Conservation (phyloP, 1,140 invertebrate genomes). For the Pseudomyrmex cubaensis region DNA sequence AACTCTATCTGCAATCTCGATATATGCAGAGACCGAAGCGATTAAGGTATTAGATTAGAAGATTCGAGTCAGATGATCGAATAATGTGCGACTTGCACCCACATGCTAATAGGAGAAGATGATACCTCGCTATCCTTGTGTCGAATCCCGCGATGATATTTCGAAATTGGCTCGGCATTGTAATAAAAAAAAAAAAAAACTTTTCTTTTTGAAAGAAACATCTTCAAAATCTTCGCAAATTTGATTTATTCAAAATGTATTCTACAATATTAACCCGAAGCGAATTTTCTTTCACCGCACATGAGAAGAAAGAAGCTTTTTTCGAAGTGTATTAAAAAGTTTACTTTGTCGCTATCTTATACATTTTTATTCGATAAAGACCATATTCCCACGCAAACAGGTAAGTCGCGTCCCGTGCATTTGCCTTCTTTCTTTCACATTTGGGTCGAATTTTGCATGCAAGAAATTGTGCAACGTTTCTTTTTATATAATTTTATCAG, state of each 20-base stretch:
- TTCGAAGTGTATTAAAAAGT: constrained; percentile 18
- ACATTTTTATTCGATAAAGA: constrained; percentile 12
- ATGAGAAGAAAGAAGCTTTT: background rate
- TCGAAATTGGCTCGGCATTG: background rate
- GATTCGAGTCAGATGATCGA: constrained; percentile 51
- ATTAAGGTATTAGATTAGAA: constrained; percentile 70
- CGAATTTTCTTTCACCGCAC: background rate
- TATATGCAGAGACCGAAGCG: constrained; percentile 37
- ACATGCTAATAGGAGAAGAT: constrained; percentile 2
- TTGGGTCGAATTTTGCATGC: too few relatives aligned
- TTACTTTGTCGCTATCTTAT: constrained; percentile 1
- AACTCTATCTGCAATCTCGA: constrained; percentile 72
- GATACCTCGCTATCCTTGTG: background rate
- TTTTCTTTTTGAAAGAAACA: background rate
- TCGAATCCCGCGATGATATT: constrained; percentile 22
- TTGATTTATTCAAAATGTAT: background rate
- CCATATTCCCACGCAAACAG: too few relatives aligned
- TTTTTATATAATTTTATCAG: too few relatives aligned
- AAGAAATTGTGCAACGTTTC: too few relatives aligned
- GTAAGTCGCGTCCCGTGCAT: too few relatives aligned
- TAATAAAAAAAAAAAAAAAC: background rate
- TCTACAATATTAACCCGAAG: background rate
- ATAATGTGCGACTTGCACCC: constrained; percentile 25
- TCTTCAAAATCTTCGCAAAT: constrained; percentile 11
- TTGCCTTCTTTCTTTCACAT: too few relatives aligned